Base-by-base conservation (phyloP, 2,888 invertebrate genomes). In the Steinernema scapterisci region DNA sequence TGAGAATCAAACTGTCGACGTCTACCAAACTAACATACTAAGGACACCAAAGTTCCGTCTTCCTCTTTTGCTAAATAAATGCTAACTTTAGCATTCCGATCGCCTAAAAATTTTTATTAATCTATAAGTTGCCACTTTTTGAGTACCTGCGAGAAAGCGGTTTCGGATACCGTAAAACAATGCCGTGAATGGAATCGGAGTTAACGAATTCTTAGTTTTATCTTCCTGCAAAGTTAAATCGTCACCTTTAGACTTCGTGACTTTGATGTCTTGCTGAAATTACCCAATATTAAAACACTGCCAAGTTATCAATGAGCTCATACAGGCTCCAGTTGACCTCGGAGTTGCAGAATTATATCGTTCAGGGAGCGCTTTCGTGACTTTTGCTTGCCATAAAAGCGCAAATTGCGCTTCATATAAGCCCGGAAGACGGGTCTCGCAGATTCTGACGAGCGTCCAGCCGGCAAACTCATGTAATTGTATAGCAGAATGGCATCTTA, bases 121-220 rank as follows among this genome's bases (percentile, higher is more conserved):
- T 6, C 38, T 48, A 5, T 3, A 48, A 48, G n/a, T n/a, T n/a
- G n/a, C n/a, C 13, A 19, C 13, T 48, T 16, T 7, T 3, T 48
- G 5, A 5, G 5, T 48, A 48, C 48, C 63, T 16, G 63, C 63
- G 16, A 63, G 63, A 11, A 25, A 27, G 31, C 63, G 63, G 63
- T 63, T 63, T 31, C 63, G 23, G 13, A 63, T 63, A 1, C 63
- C 63, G 31, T 63, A 63, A 31, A 63, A 27, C 63, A 63, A 27
- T 5, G 27, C 27, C 2, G 63, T 63, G 31, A 63, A 63, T 1
- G 63, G 25, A 21, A 54, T 54, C 23, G 21, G 23, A 19, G 63
- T 63, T 16, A 31, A 31, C 5, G 63, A 2, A 21, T 21, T 54
- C 23, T 19, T 6, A 2, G 25, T 5, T 21, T 63, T 3, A 6